Base-by-base conservation (phyloP, 2,888 invertebrate species). In the Augiades crinisus region DNA sequence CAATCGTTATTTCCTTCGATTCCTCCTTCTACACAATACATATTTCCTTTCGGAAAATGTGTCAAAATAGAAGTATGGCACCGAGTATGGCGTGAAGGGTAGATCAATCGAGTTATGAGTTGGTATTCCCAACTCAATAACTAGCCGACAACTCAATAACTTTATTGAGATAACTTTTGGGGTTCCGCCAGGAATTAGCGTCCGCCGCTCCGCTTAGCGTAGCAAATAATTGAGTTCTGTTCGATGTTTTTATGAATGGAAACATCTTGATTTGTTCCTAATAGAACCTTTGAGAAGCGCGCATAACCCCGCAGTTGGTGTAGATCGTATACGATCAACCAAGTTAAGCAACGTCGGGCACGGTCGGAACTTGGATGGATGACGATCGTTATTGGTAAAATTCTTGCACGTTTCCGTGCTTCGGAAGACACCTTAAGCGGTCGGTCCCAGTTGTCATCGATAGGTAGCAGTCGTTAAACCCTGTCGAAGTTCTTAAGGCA, bases 91-190 rank as follows among this genome's bases (percentile, higher is more conserved):
- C 31, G 31, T 34, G 33, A 49, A 41, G 40, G 49, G 47, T 47
- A 33, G 40, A 49, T 34, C 49, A 49, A 49, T 49, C 40, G 49
- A 49, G 49, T 49, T 49, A 40, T 49, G n/a, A 49, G 14, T 34
- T 17, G 40, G 49, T 55, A 47, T 53, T 53, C 43, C 52, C 45
- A 49, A 34, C 38, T 43, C 52, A 54, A 54, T 57, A 57, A 46
- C 45, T 41, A 12, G 27, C 10, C 52, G 27, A 54, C 54, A 52
- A 37, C 47, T 54, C 52, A 21, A 54, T 56, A 52, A 37, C 47
- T 54, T 40, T 34, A 41, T 49, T 49, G 47, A n/a, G 33, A 34
- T 40, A 41, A 49, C 47, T 41, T 47, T 38, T 40, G 47, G 47
- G 47, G 40, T 40, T 44, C 47, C 47, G 16, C 47, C 4, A 49